A percentile compares a stretch with the other conserved stretches of the same genome.
phyloP scores from a whole-genome alignment of 2,888 invertebrate genomes.

The Halocaridina rubra region DNA sequence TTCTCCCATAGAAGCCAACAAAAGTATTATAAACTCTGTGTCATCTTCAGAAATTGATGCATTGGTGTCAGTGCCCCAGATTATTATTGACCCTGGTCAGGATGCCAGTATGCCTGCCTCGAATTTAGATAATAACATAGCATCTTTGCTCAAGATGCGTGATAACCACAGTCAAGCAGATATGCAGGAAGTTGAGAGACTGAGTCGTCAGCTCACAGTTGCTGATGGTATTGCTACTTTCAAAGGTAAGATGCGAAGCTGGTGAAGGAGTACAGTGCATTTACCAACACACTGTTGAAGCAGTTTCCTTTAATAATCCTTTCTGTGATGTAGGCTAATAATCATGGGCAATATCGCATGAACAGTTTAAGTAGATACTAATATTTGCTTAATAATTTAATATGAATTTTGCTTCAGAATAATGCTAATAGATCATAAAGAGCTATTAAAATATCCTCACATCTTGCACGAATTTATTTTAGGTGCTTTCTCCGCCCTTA shows the following conservation, averaged over 20 bases:
- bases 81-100: neutral
- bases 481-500: no score
- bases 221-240: slow-evolving; percentile 59
- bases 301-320: no score
- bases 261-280: no score
- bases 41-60: neutral
- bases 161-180: neutral
- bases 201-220: slow-evolving; percentile 55
- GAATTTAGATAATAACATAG: neutral
- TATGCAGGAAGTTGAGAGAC: slow-evolving; percentile 54
- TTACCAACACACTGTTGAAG: no score
- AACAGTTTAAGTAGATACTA: no score
- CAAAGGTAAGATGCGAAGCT: slow-evolving; percentile 63
- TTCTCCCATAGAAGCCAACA: slow-evolving; percentile 1
- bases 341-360: no score
- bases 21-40: neutral
- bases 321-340: no score
- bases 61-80: slow-evolving; percentile 3
- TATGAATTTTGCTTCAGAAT: no score
- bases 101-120: neutral
- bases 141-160: neutral
- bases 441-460: no score
- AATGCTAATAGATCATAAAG: no score
- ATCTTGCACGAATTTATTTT: no score
- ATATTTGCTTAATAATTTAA: no score